A percentile compares a stretch with the other conserved stretches of the same genome.
Evolutionary conservation across 2,888 invertebrate species (phyloP).

Genomic region (Drosophila prostipennis): DNA sequence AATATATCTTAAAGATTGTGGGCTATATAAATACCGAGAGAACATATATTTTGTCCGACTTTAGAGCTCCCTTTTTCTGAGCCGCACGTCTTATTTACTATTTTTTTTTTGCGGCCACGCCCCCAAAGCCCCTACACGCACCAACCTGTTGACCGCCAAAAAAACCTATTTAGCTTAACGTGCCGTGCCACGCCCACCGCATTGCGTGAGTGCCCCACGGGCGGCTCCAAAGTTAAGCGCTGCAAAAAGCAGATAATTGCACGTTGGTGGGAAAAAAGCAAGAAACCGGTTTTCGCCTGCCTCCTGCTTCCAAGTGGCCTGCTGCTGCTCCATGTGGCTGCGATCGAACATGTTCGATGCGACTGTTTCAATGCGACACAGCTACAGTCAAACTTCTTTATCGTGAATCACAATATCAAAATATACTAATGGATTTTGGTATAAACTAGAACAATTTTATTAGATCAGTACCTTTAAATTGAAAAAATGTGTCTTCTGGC

Average conservation of each 20-base stretch:
- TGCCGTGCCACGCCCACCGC: conserved; percentile 48
- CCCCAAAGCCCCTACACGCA: conserved; percentile 43
- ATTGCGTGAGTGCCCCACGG: conserved; percentile 53
- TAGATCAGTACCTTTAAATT: no score
- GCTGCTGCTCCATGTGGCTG: conserved; percentile 43
- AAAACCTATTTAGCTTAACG: conserved; percentile 39
- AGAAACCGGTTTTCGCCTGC: conserved; percentile 38
- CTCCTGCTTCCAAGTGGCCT: conserved; percentile 6
- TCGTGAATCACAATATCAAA: no score
- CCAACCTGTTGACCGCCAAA: conserved; percentile 59
- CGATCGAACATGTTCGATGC: no score
- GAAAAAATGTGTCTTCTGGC: no score
- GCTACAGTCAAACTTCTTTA: not conserved
- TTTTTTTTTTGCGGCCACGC: conserved; percentile 40
- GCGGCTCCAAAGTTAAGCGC: conserved; percentile 53
- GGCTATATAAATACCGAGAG: not conserved
- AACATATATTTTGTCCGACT: not conserved
- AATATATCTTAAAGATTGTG: not conserved
- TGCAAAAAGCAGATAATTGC: conserved; percentile 37
- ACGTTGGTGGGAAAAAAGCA: conserved; percentile 7
- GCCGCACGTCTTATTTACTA: conserved; percentile 1
- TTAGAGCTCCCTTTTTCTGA: not conserved
- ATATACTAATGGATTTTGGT: no score
- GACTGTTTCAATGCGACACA: conserved; percentile 19
- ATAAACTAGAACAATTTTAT: no score